Evolutionary conservation across 2,113 vertebrate genomes (phyloP).

Genomic region (Phalacrocorax brasilianus): DNA sequence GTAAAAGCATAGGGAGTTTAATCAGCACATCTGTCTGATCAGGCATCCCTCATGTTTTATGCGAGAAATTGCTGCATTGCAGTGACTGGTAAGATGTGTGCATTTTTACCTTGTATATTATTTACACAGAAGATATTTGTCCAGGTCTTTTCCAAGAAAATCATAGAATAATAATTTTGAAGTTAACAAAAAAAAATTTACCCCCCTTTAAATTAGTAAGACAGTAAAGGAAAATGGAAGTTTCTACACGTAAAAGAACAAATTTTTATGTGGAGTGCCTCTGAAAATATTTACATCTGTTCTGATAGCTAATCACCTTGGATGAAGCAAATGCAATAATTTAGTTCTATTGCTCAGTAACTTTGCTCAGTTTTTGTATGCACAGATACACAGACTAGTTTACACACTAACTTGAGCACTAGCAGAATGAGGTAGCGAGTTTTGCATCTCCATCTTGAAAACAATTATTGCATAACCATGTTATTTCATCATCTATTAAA

Average conservation of each 20-base stretch:
- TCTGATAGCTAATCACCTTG: not conserved
- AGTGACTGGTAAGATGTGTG: not conserved
- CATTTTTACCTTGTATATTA: not conserved
- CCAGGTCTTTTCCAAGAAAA: not conserved
- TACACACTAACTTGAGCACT: not conserved
- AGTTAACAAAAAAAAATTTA: not conserved
- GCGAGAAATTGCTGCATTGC: not conserved
- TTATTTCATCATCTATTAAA: conserved; percentile 27
- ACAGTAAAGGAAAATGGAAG: not conserved
- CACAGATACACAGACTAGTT: not conserved
- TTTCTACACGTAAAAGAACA: not conserved
- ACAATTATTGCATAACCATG: not conserved
- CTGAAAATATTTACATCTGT: not conserved
- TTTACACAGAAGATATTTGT: not conserved
- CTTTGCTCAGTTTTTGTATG: not conserved
- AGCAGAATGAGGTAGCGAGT: not conserved
- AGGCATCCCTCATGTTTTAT: not conserved
- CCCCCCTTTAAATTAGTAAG: not conserved
- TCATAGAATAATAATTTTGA: not conserved
- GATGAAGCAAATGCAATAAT: not conserved
- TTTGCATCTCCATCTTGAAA: not conserved
- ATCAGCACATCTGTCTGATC: not conserved
- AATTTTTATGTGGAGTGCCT: not conserved
- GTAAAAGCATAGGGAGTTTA: not conserved
- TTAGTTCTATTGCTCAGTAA: not conserved